Evolutionary conservation across 2,113 vertebrate genomes (phyloP).

Genomic region (Callipepla squamata): DNA sequence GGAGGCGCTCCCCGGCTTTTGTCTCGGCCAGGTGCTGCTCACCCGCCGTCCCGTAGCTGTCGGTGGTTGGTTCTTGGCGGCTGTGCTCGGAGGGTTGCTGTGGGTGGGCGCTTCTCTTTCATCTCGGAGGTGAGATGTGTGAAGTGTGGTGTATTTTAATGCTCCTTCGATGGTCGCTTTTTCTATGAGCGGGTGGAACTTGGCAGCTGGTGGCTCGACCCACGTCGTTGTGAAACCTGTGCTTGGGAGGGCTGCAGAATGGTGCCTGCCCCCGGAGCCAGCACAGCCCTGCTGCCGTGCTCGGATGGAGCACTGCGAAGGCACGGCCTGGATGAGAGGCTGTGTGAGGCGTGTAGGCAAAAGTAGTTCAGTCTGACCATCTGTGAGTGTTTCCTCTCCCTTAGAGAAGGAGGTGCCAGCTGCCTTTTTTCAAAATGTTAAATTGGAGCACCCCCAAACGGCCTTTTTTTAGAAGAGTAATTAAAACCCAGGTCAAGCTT

Average conservation of each 20-base stretch:
- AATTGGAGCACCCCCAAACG: accelerated
- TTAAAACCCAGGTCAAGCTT: not conserved
- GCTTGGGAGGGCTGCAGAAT: not conserved
- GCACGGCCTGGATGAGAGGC: not conserved
- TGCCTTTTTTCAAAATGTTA: not conserved
- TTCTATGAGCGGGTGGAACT: accelerated
- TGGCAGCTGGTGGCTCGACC: not conserved
- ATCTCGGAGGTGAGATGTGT: not conserved
- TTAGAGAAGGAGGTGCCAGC: not conserved
- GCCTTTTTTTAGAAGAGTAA: not conserved
- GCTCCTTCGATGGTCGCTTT: not conserved
- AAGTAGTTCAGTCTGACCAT: not conserved
- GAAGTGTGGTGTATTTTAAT: not conserved
- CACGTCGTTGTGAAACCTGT: not conserved
- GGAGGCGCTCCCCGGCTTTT: not conserved
- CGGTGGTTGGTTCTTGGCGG: too few relatives aligned
- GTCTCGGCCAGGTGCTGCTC: not conserved
- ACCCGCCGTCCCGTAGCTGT: not conserved
- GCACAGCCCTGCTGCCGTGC: not conserved
- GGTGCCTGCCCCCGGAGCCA: not conserved
- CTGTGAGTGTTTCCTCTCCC: not conserved
- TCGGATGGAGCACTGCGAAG: not conserved
- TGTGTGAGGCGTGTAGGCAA: not conserved
- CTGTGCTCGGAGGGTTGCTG: too few relatives aligned
- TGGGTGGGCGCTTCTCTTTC: not conserved